Percentiles rank a stretch among this genome's conserved stretches.
phyloP scores from a whole-genome alignment of 2,888 invertebrate species.

The Limnephilus lunatus region DNA sequence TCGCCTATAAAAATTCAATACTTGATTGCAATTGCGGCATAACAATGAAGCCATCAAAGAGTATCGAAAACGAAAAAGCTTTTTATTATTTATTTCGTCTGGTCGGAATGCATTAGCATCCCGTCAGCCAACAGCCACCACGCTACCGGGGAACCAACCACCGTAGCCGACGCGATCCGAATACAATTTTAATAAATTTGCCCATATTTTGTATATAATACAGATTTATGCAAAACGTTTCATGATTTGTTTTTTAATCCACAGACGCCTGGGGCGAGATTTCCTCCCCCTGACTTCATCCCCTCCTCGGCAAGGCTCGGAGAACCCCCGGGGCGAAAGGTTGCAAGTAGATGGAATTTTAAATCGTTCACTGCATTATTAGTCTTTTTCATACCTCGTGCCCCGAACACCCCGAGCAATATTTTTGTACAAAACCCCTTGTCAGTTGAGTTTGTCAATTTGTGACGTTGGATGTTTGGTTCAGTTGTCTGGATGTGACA shows the following conservation, averaged over 20 bases:
- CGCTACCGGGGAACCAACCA: not conserved
- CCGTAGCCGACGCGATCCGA: conserved; percentile 18
- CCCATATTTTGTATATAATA: conserved; percentile 56
- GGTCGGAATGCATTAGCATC: conserved; percentile 9
- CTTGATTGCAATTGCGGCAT: conserved; percentile 18
- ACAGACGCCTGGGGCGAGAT: conserved; percentile 50
- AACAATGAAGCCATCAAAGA: conserved; percentile 33
- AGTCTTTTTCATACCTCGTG: conserved; percentile 45
- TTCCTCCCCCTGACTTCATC: conserved; percentile 10
- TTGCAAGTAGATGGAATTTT: conserved; percentile 63
- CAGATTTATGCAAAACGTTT: conserved; percentile 65
- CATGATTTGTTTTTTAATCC: conserved; percentile 66
- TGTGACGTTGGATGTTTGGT: conserved; percentile 50
- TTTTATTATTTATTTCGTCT: not conserved
- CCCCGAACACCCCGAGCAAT: conserved; percentile 48
- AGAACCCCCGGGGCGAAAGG: conserved; percentile 50
- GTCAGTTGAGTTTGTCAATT: conserved; percentile 42
- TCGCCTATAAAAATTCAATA: conserved; percentile 21
- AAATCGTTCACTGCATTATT: conserved; percentile 65
- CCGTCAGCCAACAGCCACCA: not conserved
- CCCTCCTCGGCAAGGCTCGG: not conserved
- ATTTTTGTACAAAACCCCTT: conserved; percentile 44
- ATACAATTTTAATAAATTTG: conserved; percentile 59
- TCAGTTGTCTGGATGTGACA: conserved; percentile 41
- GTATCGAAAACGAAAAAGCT: not conserved